Conservation (phyloP, 1,140 invertebrate genomes). For the Drosophila watanabei region DNA sequence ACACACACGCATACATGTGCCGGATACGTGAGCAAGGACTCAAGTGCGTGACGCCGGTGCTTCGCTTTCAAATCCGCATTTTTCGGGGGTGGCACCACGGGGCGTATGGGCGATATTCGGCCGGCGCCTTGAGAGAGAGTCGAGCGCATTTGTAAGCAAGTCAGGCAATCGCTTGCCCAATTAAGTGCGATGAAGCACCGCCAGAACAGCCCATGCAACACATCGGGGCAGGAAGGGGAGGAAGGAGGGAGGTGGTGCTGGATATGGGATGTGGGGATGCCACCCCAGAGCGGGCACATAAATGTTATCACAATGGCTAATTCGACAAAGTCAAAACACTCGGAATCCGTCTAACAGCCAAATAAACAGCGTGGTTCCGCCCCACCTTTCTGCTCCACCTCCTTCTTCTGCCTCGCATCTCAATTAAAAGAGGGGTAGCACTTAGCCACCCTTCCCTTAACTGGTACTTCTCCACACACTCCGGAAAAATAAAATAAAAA, state of each 20-base stretch:
- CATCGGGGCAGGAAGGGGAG: not conserved
- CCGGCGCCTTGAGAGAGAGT: conserved; percentile 1
- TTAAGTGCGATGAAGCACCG: conserved; percentile 70
- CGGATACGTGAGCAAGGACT: conserved; percentile 41
- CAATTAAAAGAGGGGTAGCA: conserved; percentile 46
- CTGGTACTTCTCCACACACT: not conserved
- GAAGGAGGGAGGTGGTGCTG: too few relatives aligned
- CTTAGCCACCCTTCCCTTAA: not conserved
- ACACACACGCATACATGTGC: conserved; percentile 11
- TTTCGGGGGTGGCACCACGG: conserved; percentile 13
- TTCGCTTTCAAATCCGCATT: conserved; percentile 19
- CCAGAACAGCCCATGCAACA: conserved; percentile 6
- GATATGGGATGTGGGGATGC: not conserved
- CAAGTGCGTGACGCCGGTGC: conserved; percentile 55
- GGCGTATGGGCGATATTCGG: conserved; percentile 38
- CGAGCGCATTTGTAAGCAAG: conserved; percentile 74
- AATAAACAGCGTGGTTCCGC: conserved; percentile 52
- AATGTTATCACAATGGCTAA: conserved; percentile 81
- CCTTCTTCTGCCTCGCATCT: conserved; percentile 1
- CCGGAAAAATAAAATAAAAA: conserved; percentile 9
- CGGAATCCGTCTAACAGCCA: conserved; percentile 65
- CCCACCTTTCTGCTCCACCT: not conserved
- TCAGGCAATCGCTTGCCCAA: conserved; percentile 80
- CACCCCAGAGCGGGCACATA: conserved; percentile 28
- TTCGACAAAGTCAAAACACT: conserved; percentile 78